Evolutionary conservation across 1,140 invertebrate species (phyloP).

Genomic region (Bombus pyrosoma): DNA sequence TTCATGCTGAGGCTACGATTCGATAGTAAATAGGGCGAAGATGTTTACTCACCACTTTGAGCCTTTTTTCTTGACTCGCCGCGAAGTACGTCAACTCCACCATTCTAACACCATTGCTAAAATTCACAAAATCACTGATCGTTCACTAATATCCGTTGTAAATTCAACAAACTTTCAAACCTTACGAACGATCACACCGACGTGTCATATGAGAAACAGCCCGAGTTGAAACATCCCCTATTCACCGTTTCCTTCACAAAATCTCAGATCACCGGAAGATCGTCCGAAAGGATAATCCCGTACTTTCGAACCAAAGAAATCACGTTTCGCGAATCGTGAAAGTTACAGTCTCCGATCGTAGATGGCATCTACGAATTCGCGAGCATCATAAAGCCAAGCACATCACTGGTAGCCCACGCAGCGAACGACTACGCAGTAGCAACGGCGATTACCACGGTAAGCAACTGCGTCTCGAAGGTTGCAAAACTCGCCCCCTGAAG

Average conservation of each 20-base stretch:
- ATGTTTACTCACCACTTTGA: conserved; percentile 59
- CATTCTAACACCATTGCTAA: conserved; percentile 19
- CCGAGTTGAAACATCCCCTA: not conserved
- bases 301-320: not conserved
- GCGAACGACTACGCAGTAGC: conserved; percentile 51
- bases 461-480: conserved; percentile 48
- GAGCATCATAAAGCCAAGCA: conserved; percentile 5
- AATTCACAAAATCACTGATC: not conserved
- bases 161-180: not conserved
- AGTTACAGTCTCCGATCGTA: not conserved
- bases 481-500: conserved; percentile 66
- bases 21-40: not conserved
- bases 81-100: conserved; percentile 54
- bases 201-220: not conserved
- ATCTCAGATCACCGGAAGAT: not conserved
- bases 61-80: conserved; percentile 31
- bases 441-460: conserved; percentile 40
- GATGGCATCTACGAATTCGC: not conserved
- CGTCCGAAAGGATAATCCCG: not conserved
- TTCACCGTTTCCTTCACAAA: not conserved
- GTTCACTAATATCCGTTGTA: not conserved
- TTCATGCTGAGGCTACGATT: no score
- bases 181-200: no score
- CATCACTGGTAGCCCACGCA: conserved; percentile 33
- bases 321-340: not conserved